Conservation (phyloP, 2,888 invertebrate species). For the Julus scandinavius region DNA sequence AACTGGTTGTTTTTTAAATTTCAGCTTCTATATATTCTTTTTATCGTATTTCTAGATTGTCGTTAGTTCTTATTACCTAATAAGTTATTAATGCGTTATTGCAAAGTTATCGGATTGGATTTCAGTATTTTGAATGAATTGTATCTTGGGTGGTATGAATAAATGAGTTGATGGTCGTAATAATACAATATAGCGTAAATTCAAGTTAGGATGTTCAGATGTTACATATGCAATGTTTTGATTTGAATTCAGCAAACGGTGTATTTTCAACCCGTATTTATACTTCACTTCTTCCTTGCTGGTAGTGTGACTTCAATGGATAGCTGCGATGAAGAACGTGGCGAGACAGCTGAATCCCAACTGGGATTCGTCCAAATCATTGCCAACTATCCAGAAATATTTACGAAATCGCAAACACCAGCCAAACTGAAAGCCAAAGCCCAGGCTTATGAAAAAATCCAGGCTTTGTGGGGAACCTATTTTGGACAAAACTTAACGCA, state of each 20-base stretch:
- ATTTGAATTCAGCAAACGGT: not conserved
- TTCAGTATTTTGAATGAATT: not conserved
- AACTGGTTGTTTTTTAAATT: no score
- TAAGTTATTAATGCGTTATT: no score
- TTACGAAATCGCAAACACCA: constrained; percentile 15
- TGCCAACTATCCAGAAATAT: constrained; percentile 38
- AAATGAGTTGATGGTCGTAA: not conserved
- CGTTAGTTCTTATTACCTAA: no score
- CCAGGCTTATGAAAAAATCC: constrained; percentile 10
- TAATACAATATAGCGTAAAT: no score
- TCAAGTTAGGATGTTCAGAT: not conserved
- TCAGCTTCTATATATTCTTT: no score
- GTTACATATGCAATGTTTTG: not conserved
- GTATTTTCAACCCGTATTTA: not conserved
- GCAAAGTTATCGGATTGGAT: not conserved
- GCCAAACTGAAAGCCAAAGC: constrained; percentile 23
- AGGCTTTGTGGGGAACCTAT: not conserved
- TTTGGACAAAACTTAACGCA: constrained; percentile 3
- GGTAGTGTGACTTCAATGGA: constrained; percentile 37
- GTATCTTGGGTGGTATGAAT: constrained; percentile 3
- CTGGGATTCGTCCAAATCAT: constrained; percentile 30
- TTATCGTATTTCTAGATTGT: no score
- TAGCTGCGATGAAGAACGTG: constrained; percentile 6
- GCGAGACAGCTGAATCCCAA: constrained; percentile 4
- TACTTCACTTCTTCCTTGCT: constrained; percentile 30